Evolutionary conservation across 1,140 invertebrate genomes (phyloP).

Genomic region (Eufriesea mexicana): DNA sequence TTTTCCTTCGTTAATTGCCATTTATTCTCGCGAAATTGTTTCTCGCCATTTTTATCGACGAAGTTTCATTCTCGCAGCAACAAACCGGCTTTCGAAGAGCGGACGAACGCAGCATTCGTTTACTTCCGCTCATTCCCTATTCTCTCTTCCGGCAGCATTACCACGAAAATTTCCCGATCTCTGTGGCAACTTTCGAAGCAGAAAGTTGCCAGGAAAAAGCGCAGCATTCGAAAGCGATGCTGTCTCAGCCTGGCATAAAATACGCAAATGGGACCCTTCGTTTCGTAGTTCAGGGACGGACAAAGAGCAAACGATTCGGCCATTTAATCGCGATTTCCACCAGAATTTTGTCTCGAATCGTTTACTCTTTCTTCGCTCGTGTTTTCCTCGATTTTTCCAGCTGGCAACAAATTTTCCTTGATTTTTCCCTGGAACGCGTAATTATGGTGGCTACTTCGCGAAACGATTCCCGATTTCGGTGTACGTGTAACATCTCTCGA

Average conservation of each 20-base stretch:
- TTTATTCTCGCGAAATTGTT: neutral
- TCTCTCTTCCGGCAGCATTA: neutral
- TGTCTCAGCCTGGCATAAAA: conserved; percentile 12
- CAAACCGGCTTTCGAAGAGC: neutral
- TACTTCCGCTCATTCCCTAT: neutral
- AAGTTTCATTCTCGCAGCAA: neutral
- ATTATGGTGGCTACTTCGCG: no score
- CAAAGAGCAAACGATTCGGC: neutral
- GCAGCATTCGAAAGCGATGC: conserved; percentile 4
- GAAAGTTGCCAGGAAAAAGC: conserved; percentile 34
- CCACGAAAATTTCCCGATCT: neutral
- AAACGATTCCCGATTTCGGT: no score
- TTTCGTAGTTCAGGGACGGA: neutral
- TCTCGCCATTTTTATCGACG: neutral
- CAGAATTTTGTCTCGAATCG: conserved; percentile 9
- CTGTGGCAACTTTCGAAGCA: neutral
- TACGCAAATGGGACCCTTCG: conserved; percentile 31
- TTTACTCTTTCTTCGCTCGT: neutral
- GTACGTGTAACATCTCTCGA: neutral
- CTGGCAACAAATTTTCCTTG: no score
- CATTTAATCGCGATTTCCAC: neutral
- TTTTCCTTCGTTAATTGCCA: neutral
- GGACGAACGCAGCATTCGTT: neutral
- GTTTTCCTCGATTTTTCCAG: no score
- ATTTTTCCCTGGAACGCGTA: no score